Evolutionary conservation across 2,113 vertebrate genomes (phyloP), one percentile per base, ranked within the genome.

Genomic region (Melanostigma gelatinosum): DNA sequence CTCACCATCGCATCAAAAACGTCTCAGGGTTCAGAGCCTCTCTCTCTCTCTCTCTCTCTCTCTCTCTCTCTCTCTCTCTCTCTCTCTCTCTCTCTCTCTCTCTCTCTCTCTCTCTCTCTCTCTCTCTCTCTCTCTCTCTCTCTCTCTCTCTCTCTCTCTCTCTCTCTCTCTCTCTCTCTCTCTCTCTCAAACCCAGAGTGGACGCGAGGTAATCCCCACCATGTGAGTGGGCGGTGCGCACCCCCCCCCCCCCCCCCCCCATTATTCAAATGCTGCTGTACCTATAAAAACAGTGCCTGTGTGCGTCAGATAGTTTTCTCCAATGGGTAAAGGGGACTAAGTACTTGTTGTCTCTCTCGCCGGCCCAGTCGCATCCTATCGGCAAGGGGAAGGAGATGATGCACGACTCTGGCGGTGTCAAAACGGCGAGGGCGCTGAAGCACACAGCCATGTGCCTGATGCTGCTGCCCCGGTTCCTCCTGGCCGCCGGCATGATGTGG

Each of bases 201-300:
- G 93, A 94, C 88, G 66, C 90, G 87, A 97, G 97, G 97, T 96
- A 96, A 94, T 96, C 96, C 97, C 95, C 95, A 93, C 96, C 96
- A 96, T 96, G 96, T 97, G 97, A 96, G 96, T 96, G 96, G 97
- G 97, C 96, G 97, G 96, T 91, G 93, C 95, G n/a, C n/a, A n/a
- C n/a, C n/a, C n/a, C n/a, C n/a, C n/a, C n/a, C n/a, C n/a, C n/a
- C n/a, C n/a, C n/a, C n/a, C n/a, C 7, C 11, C 9, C 22, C 58
- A 81, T 86, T 95, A 96, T 97, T 97, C 96, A 96, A 96, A 96
- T 95, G 93, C 93, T 84, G 92, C 96, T 84, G 90, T 87, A 89
- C 91, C 89, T 99, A 99, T 99, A 99, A 98, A 99, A 97, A 89
- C 94, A 90, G 93, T 88, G 82, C n/a, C 88, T 87, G 91, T 78